Conservation (phyloP, 2,113 vertebrate genomes). For the Xenopus laevis region DNA sequence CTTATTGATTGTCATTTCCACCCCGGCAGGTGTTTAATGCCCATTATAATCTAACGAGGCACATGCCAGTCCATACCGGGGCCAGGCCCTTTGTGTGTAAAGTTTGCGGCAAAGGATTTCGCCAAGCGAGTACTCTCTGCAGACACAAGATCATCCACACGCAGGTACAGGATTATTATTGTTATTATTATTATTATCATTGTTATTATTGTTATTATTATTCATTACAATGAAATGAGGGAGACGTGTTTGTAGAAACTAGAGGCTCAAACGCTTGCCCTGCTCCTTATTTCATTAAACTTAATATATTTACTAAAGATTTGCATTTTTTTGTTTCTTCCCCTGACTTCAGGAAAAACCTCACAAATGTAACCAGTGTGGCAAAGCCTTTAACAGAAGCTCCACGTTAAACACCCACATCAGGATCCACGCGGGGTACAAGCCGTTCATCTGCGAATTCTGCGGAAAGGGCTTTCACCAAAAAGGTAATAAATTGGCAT, state of each 20-base stretch:
- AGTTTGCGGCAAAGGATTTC: conserved; percentile 95
- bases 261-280: no score
- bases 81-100: conserved; percentile 95
- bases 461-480: conserved; percentile 98
- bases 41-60: conserved; percentile 95
- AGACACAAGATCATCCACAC: conserved; percentile 98
- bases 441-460: conserved; percentile 96
- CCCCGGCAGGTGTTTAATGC: conserved; percentile 87
- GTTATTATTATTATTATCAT: no score
- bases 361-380: conserved; percentile 95
- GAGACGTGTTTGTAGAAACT: no score
- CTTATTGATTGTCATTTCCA: not conserved
- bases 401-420: conserved; percentile 98
- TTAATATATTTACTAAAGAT: no score
- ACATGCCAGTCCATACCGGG: conserved; percentile 98
- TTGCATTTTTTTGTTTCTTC: no score
- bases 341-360: conserved; percentile 79
- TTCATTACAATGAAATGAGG: no score
- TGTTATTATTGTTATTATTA: no score
- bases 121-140: conserved; percentile 95
- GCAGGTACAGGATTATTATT: conserved; percentile 72
- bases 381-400: conserved; percentile 97
- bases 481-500: conserved; percentile 78
- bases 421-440: conserved; percentile 95
- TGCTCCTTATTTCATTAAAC: no score